Percentiles rank a stretch among this genome's conserved stretches.
phyloP scores from a whole-genome alignment of 2,888 invertebrate genomes.

The Athalia cordata region DNA sequence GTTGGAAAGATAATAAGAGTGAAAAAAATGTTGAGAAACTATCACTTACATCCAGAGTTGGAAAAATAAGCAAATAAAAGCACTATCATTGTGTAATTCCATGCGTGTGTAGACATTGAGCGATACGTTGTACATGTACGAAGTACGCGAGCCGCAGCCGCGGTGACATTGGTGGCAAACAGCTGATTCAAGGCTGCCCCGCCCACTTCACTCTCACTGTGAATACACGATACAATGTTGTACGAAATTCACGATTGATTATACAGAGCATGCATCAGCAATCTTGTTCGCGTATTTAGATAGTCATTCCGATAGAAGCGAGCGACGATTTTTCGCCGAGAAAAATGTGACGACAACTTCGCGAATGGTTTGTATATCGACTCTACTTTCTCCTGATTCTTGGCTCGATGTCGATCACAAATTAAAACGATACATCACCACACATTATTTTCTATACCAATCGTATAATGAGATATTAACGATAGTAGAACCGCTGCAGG shows the following conservation, averaged over 20 bases:
- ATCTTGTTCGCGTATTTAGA: neutral
- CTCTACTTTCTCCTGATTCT: too few relatives aligned
- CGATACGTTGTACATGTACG: neutral
- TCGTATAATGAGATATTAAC: constrained; percentile 25
- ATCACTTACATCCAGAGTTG: too few relatives aligned
- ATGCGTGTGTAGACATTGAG: neutral
- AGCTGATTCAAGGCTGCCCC: constrained; percentile 64
- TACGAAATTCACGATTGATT: neutral
- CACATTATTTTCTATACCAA: too few relatives aligned
- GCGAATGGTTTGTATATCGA: too few relatives aligned
- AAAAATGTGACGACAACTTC: too few relatives aligned
- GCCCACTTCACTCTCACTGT: constrained; percentile 37
- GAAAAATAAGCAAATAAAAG: neutral
- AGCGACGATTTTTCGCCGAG: too few relatives aligned
- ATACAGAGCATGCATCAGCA: neutral
- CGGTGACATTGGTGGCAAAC: constrained; percentile 64
- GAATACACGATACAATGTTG: neutral
- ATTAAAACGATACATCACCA: too few relatives aligned
- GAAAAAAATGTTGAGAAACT: too few relatives aligned
- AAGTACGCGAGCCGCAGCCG: neutral
- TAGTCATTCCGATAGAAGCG: neutral
- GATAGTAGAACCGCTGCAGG: constrained; percentile 13
- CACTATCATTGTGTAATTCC: neutral
- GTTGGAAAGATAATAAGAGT: too few relatives aligned
- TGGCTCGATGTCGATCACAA: too few relatives aligned